These are phyloP conservation scores for Aspidiotus destructor DNA, from an alignment of 2,888 invertebrate genomes.

Conservation along the genomic window DNA sequence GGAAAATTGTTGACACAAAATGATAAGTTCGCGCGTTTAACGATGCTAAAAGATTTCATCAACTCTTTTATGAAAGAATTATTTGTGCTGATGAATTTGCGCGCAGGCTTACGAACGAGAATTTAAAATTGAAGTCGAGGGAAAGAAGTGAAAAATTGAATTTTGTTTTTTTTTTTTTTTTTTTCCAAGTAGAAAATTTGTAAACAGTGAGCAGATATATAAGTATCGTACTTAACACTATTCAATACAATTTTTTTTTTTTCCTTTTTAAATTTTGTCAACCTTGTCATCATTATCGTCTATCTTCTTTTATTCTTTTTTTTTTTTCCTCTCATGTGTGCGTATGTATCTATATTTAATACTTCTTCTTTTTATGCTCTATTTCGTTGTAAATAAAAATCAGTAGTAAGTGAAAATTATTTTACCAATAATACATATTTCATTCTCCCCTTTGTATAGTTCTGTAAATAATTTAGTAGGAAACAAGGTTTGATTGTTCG, in stretches of 20 bases:
- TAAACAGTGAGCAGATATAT: not conserved
- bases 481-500: constrained; percentile 16
- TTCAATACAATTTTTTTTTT: not conserved
- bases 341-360: not conserved
- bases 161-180: no score
- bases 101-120: no score
- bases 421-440: constrained; percentile 19
- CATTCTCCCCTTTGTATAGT: constrained; percentile 10
- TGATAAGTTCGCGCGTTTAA: no score
- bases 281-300: not conserved
- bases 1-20: not conserved
- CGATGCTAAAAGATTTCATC: no score
- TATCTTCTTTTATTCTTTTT: constrained; percentile 12
- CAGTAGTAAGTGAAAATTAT: constrained; percentile 28
- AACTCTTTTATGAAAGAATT: no score
- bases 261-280: not conserved
- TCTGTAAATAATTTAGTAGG: constrained; percentile 24
- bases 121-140: constrained; percentile 1
- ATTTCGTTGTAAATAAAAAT: constrained; percentile 3
- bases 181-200: no score
- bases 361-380: constrained; percentile 6
- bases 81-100: no score
- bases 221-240: constrained; percentile 14
- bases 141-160: not conserved
- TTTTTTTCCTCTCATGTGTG: constrained; percentile 9